These are phyloP conservation scores for Perca flavescens DNA, from an alignment of 2,113 vertebrate species.

Conservation along the genomic window DNA sequence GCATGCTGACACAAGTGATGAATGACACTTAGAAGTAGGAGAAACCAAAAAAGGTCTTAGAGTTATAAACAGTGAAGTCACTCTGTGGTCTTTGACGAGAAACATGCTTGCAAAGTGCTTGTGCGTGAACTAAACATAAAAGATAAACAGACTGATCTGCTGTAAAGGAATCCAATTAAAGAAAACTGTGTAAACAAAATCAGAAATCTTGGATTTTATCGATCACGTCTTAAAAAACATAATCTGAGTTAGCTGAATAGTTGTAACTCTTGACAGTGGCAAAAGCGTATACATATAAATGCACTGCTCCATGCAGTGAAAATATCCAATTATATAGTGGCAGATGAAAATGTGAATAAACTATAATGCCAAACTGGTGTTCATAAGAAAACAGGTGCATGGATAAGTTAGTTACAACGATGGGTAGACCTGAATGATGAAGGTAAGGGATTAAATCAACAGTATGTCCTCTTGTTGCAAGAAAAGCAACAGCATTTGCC, in stretches of 20 bases:
- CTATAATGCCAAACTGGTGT: background rate
- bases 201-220: constrained; percentile 9
- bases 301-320: background rate
- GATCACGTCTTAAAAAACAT: background rate
- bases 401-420: background rate
- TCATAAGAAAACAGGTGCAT: background rate
- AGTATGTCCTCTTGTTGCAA: background rate
- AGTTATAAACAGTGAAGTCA: constrained; percentile 34
- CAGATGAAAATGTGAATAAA: background rate
- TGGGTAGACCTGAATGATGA: background rate
- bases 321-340: background rate
- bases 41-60: constrained; percentile 28
- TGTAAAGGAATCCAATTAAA: background rate
- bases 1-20: constrained; percentile 54
- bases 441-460: background rate
- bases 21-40: constrained; percentile 23
- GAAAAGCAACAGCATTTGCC: background rate
- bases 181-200: background rate
- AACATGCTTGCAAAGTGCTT: background rate
- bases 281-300: background rate
- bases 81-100: constrained; percentile 5
- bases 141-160: background rate
- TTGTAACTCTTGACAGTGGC: background rate
- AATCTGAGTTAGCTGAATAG: background rate
- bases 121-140: constrained; percentile 12